Evolutionary conservation across 2,888 invertebrate genomes (phyloP), one percentile per base, ranked within the genome.

Genomic region (Drepana falcataria): DNA sequence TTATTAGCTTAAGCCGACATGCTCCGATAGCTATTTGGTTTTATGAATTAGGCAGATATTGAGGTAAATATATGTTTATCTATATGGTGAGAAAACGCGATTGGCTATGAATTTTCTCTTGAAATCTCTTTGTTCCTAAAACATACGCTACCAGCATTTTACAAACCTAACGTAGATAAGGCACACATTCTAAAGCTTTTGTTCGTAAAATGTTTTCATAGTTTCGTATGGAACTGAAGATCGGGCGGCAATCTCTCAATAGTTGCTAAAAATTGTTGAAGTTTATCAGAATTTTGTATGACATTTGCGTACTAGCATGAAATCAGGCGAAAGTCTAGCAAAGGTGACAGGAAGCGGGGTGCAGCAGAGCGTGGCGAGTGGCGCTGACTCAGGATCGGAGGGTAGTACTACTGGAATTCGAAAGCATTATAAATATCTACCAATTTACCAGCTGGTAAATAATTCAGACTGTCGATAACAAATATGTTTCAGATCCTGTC

Each of bases 281-380:
- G 44, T 44, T 44, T 44, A 44, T 44, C 44, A 44, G 9, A 44
- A 44, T 44, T 44, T 7, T 44, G 44, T 66, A 71, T 75, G 78
- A 78, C 80, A 84, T 83, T 83, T 84, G 77, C 76, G 79, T 82
- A 83, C 77, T 80, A 79, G 81, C 83, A 87, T 84, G 87, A 87
- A 87, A 87, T 88, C 85, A 87, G 84, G 87, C 85, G 83, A 86
- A 85, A 85, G 85, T 85, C 83, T 81, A 81, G 83, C 78, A 86
- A 86, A 88, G 88, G 88, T 87, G 87, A 86, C 87, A 86, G 89
- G 87, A 89, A 89, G 81, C 81, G 78, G 77, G 67, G 85, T 76
- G 87, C 84, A 85, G 75, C 85, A 75, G 79, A 83, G 85, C 87
- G 83, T 72, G 76, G 71, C 77, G 78, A 75, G 71, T 78, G 68